phyloP scores from a whole-genome alignment of 2,888 invertebrate species.

The Tricholauxania praeusta region DNA sequence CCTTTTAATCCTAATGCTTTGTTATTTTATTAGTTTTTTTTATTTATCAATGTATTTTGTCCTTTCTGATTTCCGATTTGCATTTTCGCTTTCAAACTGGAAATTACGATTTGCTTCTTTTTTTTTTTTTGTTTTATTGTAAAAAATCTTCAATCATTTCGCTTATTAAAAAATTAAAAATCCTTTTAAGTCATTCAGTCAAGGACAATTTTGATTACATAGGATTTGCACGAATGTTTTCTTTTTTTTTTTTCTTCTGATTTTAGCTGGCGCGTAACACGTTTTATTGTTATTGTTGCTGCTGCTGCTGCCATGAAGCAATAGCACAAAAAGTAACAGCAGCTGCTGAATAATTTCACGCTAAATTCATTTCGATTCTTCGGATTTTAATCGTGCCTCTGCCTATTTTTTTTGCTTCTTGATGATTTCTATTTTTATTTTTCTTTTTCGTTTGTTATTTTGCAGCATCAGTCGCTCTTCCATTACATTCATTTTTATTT shows the following conservation, averaged over 20 bases:
- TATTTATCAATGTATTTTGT: too few relatives aligned
- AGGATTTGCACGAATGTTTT: too few relatives aligned
- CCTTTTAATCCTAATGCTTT: too few relatives aligned
- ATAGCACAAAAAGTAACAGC: not conserved
- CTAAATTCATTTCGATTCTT: slow-evolving; percentile 33
- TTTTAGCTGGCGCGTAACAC: too few relatives aligned
- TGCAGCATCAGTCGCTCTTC: too few relatives aligned
- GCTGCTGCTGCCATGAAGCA: not conserved
- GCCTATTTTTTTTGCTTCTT: not conserved
- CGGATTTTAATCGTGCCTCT: slow-evolving; percentile 27
- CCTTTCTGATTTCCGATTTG: too few relatives aligned
- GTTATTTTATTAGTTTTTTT: too few relatives aligned
- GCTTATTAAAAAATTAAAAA: slow-evolving; percentile 24
- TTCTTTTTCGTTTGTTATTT: slow-evolving; percentile 1
- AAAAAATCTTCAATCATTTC: not conserved
- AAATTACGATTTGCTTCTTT: too few relatives aligned
- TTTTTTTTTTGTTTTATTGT: too few relatives aligned
- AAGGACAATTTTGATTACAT: slow-evolving; percentile 6
- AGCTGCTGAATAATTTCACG: slow-evolving; percentile 37
- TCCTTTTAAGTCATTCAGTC: slow-evolving; percentile 22
- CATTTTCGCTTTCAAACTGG: too few relatives aligned
- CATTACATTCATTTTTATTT: not conserved
- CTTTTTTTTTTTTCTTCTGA: too few relatives aligned
- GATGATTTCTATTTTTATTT: not conserved
- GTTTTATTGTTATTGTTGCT: too few relatives aligned